Evolutionary conservation across 2,888 invertebrate species (phyloP), one percentile per base, ranked within the genome.

Genomic region (Cheilosia grossa): DNA sequence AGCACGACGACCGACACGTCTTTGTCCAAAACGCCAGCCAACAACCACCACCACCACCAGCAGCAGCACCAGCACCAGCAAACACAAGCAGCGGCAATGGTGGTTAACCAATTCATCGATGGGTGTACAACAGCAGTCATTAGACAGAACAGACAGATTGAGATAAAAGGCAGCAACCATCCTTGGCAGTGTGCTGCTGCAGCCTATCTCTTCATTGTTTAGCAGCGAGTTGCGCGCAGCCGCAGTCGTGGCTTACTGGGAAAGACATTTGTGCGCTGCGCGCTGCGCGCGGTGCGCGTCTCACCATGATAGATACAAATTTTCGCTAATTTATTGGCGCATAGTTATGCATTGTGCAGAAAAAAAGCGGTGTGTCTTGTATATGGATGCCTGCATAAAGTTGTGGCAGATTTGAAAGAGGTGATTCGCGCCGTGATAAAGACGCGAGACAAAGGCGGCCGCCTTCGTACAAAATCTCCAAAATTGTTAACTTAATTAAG

Each of bases 71-170:
- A 21, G 3, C 21, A 17, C 49, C n/a, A 40, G 15, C n/a, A 9
- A 42, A 5, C 44, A 19, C 44, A 19, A 27, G 53, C 73, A 67
- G 49, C 42, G 17, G 64, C 64, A 51, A 72, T 75, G 56, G 83
- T 80, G 83, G 85, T 85, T 85, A 85, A 81, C 81, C 85, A 85
- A 85, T 85, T 81, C 81, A 85, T 85, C 85, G 85, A 85, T 85
- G 81, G 81, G 81, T 81, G 85, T 85, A 81, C 85, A 81, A 81
- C 85, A 85, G 85, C 85, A 85, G 77, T 85, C 85, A 85, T 85
- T 85, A 85, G 85, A 85, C 81, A 81, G 81, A 85, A 81, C 85
- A 75, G 81, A 85, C 85, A 85, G 85, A 85, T 85, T 85, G 81
- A 85, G 85, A 85, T 85, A 85, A 85, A 85, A 85, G 69, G 75